Conservation (phyloP, 2,113 vertebrate species). For the Anolis carolinensis region DNA sequence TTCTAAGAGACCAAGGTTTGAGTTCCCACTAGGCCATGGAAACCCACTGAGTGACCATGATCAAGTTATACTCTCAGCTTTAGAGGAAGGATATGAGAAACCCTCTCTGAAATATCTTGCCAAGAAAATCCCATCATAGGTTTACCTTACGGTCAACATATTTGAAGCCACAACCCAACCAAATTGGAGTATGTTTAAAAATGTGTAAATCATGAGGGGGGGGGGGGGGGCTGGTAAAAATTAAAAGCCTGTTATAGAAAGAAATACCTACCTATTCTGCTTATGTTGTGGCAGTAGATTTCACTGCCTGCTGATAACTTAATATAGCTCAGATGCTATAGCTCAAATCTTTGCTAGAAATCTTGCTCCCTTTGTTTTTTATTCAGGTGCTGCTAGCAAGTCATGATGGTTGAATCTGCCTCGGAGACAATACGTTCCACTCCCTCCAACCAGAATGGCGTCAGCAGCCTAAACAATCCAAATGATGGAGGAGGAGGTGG, state of each 20-base stretch:
- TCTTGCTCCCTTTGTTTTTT: conserved; percentile 15
- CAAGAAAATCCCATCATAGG: no score
- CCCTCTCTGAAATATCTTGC: no score
- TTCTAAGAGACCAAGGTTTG: no score
- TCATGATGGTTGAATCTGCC: conserved; percentile 99
- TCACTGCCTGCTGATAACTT: neutral
- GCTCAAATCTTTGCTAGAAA: neutral
- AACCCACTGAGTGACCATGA: no score
- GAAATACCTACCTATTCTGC: neutral
- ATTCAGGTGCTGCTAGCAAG: conserved; percentile 84
- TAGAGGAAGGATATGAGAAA: no score
- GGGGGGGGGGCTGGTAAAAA: neutral
- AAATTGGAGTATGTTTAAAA: no score
- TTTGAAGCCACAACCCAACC: no score
- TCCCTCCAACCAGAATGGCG: conserved; percentile 93
- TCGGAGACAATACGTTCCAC: conserved; percentile 98
- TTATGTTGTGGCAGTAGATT: neutral
- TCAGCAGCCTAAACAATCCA: conserved; percentile 94
- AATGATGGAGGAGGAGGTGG: conserved; percentile 82
- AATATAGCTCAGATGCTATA: neutral
- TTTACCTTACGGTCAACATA: no score
- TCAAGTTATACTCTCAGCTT: no score
- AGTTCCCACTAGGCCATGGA: no score
- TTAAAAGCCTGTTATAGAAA: neutral
- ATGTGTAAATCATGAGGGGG: neutral